phyloP scores from a whole-genome alignment of 2,113 vertebrate genomes.

The Myiopsitta monachus region DNA sequence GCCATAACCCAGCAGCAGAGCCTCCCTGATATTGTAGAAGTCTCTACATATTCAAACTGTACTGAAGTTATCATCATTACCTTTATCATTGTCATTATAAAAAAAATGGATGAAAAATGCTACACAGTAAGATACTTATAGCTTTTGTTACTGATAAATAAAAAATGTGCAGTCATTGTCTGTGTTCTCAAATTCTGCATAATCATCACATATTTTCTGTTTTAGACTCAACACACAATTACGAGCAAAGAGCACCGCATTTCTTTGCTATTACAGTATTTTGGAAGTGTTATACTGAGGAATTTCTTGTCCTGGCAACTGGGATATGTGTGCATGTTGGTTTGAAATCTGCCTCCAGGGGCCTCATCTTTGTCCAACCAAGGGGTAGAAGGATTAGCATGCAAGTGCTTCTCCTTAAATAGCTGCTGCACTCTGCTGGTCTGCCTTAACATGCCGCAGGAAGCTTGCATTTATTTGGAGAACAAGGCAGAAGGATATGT shows the following conservation, averaged over 20 bases:
- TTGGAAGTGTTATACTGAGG: background rate
- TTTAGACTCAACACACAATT: background rate
- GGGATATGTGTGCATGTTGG: background rate
- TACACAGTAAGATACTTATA: background rate
- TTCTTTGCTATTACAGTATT: background rate
- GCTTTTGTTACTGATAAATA: background rate
- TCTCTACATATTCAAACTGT: background rate
- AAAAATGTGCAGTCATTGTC: background rate
- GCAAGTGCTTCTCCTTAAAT: background rate
- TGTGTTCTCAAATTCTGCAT: background rate
- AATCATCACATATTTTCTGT: background rate
- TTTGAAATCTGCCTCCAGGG: background rate
- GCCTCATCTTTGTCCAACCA: background rate
- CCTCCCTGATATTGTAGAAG: background rate
- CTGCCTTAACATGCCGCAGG: background rate
- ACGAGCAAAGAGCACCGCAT: background rate
- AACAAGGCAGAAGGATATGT: background rate
- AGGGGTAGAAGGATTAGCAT: background rate
- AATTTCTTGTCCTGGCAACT: background rate
- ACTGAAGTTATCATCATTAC: background rate
- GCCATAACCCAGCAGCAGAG: background rate
- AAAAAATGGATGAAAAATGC: background rate
- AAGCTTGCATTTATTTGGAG: background rate
- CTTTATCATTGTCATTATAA: rapidly evolving
- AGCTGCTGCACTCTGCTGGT: conserved; percentile 38